phyloP scores from a whole-genome alignment of 2,888 invertebrate genomes.

The Podotricha telesiphe region DNA sequence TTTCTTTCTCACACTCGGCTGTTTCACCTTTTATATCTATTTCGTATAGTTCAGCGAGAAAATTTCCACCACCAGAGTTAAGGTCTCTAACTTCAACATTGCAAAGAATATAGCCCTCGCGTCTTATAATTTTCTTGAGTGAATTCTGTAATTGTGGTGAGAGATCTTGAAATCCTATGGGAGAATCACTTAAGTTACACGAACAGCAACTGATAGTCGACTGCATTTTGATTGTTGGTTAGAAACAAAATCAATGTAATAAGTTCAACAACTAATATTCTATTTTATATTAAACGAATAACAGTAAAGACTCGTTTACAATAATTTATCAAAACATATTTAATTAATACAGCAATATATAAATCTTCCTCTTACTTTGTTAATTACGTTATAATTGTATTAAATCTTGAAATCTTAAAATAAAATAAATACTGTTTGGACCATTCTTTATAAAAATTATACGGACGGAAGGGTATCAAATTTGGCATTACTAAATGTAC shows the following conservation, averaged over 20 bases:
- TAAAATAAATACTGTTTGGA: too few species aligned
- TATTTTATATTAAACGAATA: constrained; percentile 7
- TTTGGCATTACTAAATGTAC: too few species aligned
- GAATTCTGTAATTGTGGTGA: constrained; percentile 46
- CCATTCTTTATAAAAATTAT: too few species aligned
- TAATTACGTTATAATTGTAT: too few species aligned
- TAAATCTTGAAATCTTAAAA: too few species aligned
- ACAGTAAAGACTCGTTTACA: constrained; percentile 14
- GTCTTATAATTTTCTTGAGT: constrained; percentile 44
- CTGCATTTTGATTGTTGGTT: constrained; percentile 17
- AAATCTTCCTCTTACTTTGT: too few species aligned
- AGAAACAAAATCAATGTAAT: not conserved
- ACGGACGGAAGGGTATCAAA: too few species aligned
- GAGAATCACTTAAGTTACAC: not conserved
- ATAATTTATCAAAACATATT: too few species aligned
- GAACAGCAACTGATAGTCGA: constrained; percentile 4
- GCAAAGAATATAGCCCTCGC: constrained; percentile 49
- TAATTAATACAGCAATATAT: too few species aligned
- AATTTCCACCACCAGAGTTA: constrained; percentile 58
- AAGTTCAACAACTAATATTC: not conserved
- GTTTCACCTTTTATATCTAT: constrained; percentile 58
- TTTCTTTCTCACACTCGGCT: constrained; percentile 51
- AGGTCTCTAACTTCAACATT: constrained; percentile 46
- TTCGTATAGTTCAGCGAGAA: constrained; percentile 54
- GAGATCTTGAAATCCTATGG: constrained; percentile 29